A percentile compares a stretch with the other conserved stretches of the same genome.
These are phyloP conservation scores for Phoxinus dragarum DNA, from an alignment of 2,797 vertebrate species.

Conservation along the genomic window DNA sequence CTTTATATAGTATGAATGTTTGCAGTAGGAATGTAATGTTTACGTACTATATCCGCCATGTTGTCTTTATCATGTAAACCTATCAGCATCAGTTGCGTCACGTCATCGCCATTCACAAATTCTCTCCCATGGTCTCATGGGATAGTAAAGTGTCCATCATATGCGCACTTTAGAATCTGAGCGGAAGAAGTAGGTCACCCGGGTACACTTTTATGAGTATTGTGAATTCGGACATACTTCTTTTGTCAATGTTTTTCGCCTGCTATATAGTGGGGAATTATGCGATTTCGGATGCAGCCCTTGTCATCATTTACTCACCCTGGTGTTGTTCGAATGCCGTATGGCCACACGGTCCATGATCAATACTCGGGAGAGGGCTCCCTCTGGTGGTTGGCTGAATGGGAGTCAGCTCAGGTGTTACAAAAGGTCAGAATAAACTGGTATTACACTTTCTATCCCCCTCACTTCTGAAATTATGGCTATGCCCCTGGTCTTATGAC, in stretches of 20 bases:
- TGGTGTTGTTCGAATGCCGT: background rate
- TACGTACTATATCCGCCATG: background rate
- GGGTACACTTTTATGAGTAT: background rate
- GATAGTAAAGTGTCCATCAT: background rate
- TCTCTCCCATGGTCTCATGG: background rate
- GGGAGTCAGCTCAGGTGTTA: background rate
- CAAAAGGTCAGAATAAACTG: background rate
- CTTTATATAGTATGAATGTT: background rate
- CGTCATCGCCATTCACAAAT: background rate
- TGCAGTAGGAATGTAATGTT: background rate
- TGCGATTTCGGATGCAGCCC: background rate
- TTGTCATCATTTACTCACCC: background rate
- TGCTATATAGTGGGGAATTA: background rate
- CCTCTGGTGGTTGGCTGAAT: background rate
- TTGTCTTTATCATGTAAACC: background rate
- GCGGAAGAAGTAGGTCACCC: background rate
- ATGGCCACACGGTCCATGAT: no score
- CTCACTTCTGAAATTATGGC: no score
- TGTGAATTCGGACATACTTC: background rate
- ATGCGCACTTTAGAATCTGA: background rate
- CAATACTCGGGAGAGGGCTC: no score
- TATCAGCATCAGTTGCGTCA: background rate
- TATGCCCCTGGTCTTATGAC: no score
- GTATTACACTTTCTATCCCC: background rate
- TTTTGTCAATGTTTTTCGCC: background rate